These are phyloP conservation scores for Lonchura striata DNA, from an alignment of 2,113 vertebrate species.

Conservation along the genomic window DNA sequence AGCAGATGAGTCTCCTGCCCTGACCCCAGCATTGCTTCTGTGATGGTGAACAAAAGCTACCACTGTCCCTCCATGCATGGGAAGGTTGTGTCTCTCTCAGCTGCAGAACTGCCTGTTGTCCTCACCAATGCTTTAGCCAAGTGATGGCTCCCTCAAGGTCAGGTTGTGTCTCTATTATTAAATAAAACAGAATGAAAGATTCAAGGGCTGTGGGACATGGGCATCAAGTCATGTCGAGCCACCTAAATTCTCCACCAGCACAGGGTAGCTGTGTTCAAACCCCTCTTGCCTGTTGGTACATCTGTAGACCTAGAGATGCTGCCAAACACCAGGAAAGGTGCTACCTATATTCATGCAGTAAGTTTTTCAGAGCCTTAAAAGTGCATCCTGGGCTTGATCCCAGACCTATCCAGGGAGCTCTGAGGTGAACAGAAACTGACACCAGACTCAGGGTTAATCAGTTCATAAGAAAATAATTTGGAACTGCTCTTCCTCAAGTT, in stretches of 20 bases:
- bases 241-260: neutral
- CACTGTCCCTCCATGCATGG: rapidly evolving
- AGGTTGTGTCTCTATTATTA: neutral
- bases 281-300: neutral
- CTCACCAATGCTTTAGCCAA: neutral
- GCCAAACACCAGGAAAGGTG: neutral
- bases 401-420: neutral
- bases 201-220: neutral
- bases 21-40: neutral
- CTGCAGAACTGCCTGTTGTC: neutral
- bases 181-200: neutral
- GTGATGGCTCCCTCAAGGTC: neutral
- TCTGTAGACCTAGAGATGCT: neutral
- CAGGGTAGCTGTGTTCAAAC: neutral
- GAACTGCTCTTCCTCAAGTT: neutral
- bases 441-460: neutral
- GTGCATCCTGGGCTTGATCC: neutral
- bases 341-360: neutral
- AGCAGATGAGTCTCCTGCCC: neutral
- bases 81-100: neutral
- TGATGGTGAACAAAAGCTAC: neutral
- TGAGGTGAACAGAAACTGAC: neutral
- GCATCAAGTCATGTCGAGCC: neutral
- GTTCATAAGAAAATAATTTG: neutral
- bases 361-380: neutral